Conservation (phyloP, 2,797 vertebrate species). For the Typhlichthys eigenmanni region DNA sequence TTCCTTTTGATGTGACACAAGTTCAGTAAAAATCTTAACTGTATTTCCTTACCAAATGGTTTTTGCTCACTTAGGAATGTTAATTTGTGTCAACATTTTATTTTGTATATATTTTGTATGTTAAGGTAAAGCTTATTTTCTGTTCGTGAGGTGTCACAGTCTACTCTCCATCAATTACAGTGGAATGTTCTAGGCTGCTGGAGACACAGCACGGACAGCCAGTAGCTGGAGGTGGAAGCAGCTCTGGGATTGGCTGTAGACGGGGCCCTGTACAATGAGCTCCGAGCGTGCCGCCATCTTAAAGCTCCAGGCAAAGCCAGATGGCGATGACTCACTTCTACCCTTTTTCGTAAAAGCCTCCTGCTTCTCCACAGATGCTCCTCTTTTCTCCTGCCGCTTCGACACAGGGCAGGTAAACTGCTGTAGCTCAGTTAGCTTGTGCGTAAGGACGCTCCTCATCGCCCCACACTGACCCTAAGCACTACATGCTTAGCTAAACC, state of each 20-base stretch:
- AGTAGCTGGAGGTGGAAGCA: slow-evolving; percentile 12
- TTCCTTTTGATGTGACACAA: too few relatives aligned
- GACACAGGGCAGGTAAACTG: background rate
- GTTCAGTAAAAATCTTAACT: too few relatives aligned
- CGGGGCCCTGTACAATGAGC: slow-evolving; percentile 33
- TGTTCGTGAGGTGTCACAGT: too few relatives aligned
- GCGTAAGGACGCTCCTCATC: too few relatives aligned
- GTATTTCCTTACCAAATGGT: too few relatives aligned
- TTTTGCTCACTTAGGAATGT: too few relatives aligned
- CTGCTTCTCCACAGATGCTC: slow-evolving; percentile 34
- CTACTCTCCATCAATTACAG: background rate
- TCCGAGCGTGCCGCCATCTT: slow-evolving; percentile 43
- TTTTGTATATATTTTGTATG: too few relatives aligned
- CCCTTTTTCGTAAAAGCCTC: slow-evolving; percentile 53
- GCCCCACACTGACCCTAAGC: too few relatives aligned
- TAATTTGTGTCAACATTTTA: too few relatives aligned
- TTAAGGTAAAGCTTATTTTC: too few relatives aligned
- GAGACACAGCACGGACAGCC: slow-evolving; percentile 3
- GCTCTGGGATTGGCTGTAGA: slow-evolving; percentile 44
- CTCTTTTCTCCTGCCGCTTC: slow-evolving; percentile 1
- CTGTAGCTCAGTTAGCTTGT: too few relatives aligned
- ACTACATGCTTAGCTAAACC: too few relatives aligned
- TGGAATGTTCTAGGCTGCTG: slow-evolving; percentile 24
- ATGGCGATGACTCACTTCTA: slow-evolving; percentile 63
- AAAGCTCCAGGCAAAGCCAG: slow-evolving; percentile 34